phyloP scores from a whole-genome alignment of 1,140 invertebrate species.

The Riptortus pedestris region DNA sequence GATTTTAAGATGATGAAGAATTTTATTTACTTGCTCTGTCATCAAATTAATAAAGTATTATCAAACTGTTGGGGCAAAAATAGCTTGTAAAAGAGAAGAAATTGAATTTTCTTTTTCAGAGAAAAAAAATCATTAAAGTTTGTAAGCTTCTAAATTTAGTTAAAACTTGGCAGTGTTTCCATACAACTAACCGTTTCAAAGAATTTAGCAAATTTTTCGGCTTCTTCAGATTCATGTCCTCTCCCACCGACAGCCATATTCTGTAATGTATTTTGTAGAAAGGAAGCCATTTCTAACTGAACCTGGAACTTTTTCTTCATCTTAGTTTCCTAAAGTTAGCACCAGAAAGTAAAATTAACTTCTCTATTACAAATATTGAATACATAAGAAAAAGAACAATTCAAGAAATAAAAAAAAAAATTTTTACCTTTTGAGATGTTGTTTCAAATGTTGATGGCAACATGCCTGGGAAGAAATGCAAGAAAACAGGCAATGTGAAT shows the following conservation, averaged over 20 bases:
- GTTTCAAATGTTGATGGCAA: slow-evolving; percentile 96
- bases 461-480: slow-evolving; percentile 96
- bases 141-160: no score
- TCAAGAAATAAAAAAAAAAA: no score
- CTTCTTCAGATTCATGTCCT: slow-evolving; percentile 60
- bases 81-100: no score
- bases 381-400: no score
- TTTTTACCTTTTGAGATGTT: slow-evolving; percentile 65
- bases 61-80: no score
- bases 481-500: slow-evolving; percentile 83
- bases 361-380: no score
- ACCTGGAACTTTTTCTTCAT: slow-evolving; percentile 83
- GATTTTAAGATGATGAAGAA: no score
- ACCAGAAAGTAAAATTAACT: not conserved
- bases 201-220: slow-evolving; percentile 87
- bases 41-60: no score
- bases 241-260: slow-evolving; percentile 78
- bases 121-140: no score
- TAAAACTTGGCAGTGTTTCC: no score
- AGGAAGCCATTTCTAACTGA: slow-evolving; percentile 97
- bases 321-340: slow-evolving; percentile 60
- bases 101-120: no score
- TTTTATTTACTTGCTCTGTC: no score
- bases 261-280: slow-evolving; percentile 87
- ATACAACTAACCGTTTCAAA: slow-evolving; percentile 81